Evolutionary conservation across 2,888 invertebrate species (phyloP), one percentile per base, ranked within the genome.

Genomic region (Xanthia icteritia): DNA sequence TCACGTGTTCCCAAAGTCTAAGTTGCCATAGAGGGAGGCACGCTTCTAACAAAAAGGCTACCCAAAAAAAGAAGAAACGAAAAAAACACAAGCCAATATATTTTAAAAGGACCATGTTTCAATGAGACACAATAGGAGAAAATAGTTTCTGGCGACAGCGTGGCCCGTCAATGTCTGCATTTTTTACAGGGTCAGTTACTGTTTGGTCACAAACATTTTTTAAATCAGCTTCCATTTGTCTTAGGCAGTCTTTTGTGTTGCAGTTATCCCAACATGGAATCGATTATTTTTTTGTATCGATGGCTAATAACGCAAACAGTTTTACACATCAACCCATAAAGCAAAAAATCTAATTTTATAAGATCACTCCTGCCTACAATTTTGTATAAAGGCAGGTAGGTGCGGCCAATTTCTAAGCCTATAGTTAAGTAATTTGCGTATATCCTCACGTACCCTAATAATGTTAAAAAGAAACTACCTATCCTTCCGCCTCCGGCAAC

Each of bases 401-500:
- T n/a, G n/a, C 84, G 77, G 84, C 77, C 84, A 82, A 78, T 85
- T 89, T 91, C 88, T 86, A 86, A 84, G 82, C 80, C 88, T 86
- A 86, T 89, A 92, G 91, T 93, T 91, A 90, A 86, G 89, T 92
- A 93, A 93, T 94, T 94, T 94, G 93, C 92, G 92, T 92, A 93
- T 94, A 94, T 95, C 94, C 94, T 94, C 92, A 92, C 92, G 91
- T 92, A 90, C 92, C 91, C 92, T 91, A 92, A 94, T 94, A 94
- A 93, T 91, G 89, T 90, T 92, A 92, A 95, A 93, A 95, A 94
- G 89, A 92, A 93, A 92, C 93, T 93, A 92, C 92, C 94, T 94
- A 96, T 96, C 95, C 96, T 96, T 96, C 96, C 96, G 96, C 95
- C 94, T 94, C 93, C 92, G 91, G 92, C 92, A 93, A 92, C 92